These are phyloP conservation scores for Drosophila burlai DNA, from an alignment of 1,140 invertebrate genomes.

Conservation along the genomic window DNA sequence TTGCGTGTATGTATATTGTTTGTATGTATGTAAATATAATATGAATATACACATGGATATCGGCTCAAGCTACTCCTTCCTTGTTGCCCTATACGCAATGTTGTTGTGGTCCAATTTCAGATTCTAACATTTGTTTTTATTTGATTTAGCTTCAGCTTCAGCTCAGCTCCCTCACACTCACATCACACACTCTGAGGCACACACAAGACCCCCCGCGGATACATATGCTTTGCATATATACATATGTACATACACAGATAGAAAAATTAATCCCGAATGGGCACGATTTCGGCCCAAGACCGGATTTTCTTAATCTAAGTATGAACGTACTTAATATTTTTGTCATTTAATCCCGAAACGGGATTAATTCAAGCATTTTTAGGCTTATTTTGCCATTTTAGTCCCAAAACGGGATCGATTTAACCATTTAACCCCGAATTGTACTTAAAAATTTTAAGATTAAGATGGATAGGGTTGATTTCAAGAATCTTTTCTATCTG, in stretches of 20 bases:
- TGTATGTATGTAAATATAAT: constrained; percentile 20
- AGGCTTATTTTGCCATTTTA: too few species aligned
- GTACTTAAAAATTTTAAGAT: too few species aligned
- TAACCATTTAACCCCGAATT: too few species aligned
- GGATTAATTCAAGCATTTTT: too few species aligned
- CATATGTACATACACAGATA: background rate
- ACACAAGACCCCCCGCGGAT: constrained; percentile 4
- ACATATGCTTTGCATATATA: background rate
- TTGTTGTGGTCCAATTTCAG: constrained; percentile 72
- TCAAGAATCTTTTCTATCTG: too few species aligned
- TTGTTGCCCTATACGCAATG: constrained; percentile 8
- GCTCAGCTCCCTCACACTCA: constrained; percentile 21
- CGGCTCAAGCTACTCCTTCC: constrained; percentile 21
- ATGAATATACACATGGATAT: constrained; percentile 24
- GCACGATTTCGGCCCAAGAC: too few species aligned
- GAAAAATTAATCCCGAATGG: too few species aligned
- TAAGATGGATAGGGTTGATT: too few species aligned
- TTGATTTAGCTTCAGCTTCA: constrained; percentile 55
- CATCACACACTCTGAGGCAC: constrained; percentile 17
- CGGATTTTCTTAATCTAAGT: too few species aligned
- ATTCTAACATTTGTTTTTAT: constrained; percentile 60
- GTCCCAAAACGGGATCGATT: too few species aligned
- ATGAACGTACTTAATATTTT: too few species aligned
- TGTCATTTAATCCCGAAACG: too few species aligned
- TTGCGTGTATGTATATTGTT: constrained; percentile 3